Evolutionary conservation across 37 sponge, comb jelly and placozoan genomes (phyloP), one percentile per base, ranked within the genome.

Genomic region (Cliona cf. orientalis): DNA sequence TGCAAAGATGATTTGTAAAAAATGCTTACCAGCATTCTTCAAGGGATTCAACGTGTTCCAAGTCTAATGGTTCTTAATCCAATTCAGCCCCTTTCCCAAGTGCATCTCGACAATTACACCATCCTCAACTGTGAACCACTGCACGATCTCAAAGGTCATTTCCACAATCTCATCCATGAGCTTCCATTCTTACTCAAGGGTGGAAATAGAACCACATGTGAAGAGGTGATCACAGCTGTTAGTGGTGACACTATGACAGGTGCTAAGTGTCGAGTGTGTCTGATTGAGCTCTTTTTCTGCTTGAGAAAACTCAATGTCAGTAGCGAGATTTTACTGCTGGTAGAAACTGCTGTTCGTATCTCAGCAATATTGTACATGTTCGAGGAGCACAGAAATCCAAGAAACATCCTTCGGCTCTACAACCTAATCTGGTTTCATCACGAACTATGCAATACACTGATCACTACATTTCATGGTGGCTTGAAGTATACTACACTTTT

Each of bases 91-190:
- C 3, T 75, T 5, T 23, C 17, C 2, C 58, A 42, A 56, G 32
- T 75, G 3, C 23, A 75, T 42, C 58, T 75, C 2, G 35, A 46
- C 28, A 7, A 66, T 32, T 66, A 66, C 67, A 5, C 36, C 5
- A 32, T 66, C 5, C 67, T 31, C 22, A 36, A 66, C 35, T 34
- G 67, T 66, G 67, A 66, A 5, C 67, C 67, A 4, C 31, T 66
- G 35, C 67, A 66, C 33, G 67, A 66, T 66, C 2, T 66, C 1
- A 66, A 66, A 66, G 67, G 67, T 3, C 67, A 66, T 5, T 66
- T 66, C 35, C 31, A 22, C 2, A 2, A 66, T 14, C 67, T 66
- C 22, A 22, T 66, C 22, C 36, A 66, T 3, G 67, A 66, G 35
- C 39, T 69, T 35, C 69, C 69, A 37, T 32, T 25, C 2, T 25